Evolutionary conservation across 35 echinoderm and acorn worm genomes (phyloP), one percentile per base, ranked within the genome.

Genomic region (Holothuria glaberrima): DNA sequence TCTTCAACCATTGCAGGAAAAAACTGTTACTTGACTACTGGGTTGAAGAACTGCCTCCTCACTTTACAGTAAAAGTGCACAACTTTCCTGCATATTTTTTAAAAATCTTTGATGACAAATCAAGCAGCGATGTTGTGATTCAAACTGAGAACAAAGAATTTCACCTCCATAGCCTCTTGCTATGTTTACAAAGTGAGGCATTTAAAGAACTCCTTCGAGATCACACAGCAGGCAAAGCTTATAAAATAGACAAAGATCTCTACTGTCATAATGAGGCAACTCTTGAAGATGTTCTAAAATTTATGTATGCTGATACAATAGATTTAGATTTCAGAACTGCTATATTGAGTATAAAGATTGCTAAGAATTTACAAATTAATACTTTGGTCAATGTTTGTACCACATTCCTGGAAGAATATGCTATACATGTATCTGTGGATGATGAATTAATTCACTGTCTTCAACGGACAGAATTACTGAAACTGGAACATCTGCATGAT

Each of bases 321-420:
- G 36, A 48, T 50, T n/a, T 78, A 26, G 33, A 78, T 48, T 78
- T 78, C 38, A 48, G 27, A 50, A 78, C 74, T 48, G 74, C 50
- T 19, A 48, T 41, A 17, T 14, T 41, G 21, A 33, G 44, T 50
- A 48, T 48, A 48, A 48, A 41, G 10, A 48, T 78, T 48, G 74
- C 74, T 50, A 25, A 9, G 38, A 78, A 45, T 1, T 28, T 78
- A 25, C 36, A 78, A 78, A 48, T 48, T 12, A n/a, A 52, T 16
- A 50, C 38, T 48, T 25, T 78, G 19, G 9, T 78, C 7, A 5
- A 78, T 24, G 29, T 78, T 48, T 78, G 74, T 25, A 25, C 22
- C 12, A 25, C 44, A 78, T 78, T 78, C 17, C 3, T n/a, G 7
- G 18, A 48, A 5, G 38, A 52, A 25, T 48, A 78, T 26, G 38